These are phyloP conservation scores for Biston stratarius DNA, from an alignment of 2,888 invertebrate species.

Conservation along the genomic window DNA sequence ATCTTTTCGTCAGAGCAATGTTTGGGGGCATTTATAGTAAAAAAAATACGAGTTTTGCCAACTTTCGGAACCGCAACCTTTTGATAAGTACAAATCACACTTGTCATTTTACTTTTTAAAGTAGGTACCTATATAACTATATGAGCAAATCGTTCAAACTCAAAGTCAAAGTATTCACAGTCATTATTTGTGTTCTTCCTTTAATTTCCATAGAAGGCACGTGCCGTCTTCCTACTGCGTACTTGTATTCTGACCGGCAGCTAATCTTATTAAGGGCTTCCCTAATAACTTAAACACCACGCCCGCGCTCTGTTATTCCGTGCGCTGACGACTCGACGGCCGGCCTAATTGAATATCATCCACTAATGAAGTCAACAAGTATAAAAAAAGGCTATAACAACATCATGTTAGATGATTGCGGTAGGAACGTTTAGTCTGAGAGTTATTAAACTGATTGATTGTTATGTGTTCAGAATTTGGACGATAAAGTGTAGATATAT, in stretches of 20 bases:
- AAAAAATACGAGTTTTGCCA: no score
- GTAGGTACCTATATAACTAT: no score
- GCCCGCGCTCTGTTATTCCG: constrained; percentile 63
- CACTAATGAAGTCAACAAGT: constrained; percentile 45
- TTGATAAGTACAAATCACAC: no score
- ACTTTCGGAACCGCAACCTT: no score
- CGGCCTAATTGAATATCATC: constrained; percentile 64
- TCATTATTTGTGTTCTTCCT: no score
- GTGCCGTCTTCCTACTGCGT: constrained; percentile 9
- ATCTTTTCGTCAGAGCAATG: no score
- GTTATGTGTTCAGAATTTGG: no score
- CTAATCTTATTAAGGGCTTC: constrained; percentile 82
- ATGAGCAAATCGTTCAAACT: no score
- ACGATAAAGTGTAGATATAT: no score
- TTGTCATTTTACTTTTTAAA: no score
- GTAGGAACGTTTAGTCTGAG: neutral
- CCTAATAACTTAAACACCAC: constrained; percentile 74
- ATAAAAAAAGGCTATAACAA: constrained; percentile 6
- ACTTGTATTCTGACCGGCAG: constrained; percentile 49
- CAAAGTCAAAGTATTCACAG: no score
- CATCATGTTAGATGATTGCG: constrained; percentile 20
- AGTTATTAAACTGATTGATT: neutral
- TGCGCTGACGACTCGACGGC: constrained; percentile 57
- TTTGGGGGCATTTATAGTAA: no score
- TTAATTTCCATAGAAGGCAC: constrained; percentile 14